Base-by-base conservation (phyloP, 2,888 invertebrate genomes). In the Catonia carolina region DNA sequence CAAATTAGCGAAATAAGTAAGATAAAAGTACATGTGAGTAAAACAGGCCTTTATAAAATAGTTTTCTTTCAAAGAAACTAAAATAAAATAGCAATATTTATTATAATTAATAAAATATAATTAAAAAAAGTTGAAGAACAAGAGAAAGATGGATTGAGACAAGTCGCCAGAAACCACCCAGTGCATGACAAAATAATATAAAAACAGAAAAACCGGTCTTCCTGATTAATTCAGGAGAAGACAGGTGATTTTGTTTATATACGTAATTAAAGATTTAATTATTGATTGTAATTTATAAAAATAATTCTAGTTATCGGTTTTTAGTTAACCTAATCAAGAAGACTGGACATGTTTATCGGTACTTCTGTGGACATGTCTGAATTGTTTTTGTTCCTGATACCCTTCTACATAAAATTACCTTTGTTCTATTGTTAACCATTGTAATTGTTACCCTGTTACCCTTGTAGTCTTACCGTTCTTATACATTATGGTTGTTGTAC, bases 401-500 rank as follows among this genome's bases (percentile, higher is more conserved):
- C 49, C 55, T 27, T 6, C 27, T 6, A 27, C 27, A 27, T 27
- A 45, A 22, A 37, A 56, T 45, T 20, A 53, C 53, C 58, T 62
- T 62, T 61, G 63, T 63, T 63, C 61, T 61, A 62, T 63, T 62
- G 63, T 63, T 62, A 58, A 62, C 55, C 60, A 52, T 49, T 61
- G 62, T 63, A 62, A 63, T 63, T 62, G 63, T 63, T 63, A 58
- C 60, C 61, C 59, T 62, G 63, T 63, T 63, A 58, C 60, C 61
- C 59, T 52, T 47, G 58, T 62, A 63, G 63, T 63, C 59, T 62
- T 60, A 62, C 61, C 62, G 63, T 63, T 63, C 62, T 61, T 62
- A 62, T 60, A 61, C 60, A 61, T 63, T 62, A 63, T 63, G 62
- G 61, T 62, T 63, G 63, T 63, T 63, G 63, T 63, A 62, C n/a